Base-by-base conservation (phyloP, 2,888 invertebrate species). In the Thumatha senex region DNA sequence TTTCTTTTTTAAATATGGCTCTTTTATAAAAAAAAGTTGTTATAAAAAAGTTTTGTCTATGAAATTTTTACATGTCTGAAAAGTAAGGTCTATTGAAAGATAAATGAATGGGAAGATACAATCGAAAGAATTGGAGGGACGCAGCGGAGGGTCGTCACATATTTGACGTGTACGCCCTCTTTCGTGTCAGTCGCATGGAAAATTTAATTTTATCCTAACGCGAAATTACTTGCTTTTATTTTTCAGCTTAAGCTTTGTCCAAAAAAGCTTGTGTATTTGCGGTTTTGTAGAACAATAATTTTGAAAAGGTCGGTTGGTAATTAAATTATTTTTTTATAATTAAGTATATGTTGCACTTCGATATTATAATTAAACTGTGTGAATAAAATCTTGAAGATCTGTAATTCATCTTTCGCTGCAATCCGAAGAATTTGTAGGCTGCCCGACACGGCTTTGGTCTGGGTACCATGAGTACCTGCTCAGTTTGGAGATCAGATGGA, bases 101-200 rank as follows among this genome's bases (percentile, higher is more conserved):
- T 41, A 39, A 48, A 40, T 7, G 12, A 42, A n/a, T 31, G 33
- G 33, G 30, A 29, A 42, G 34, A 51, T 55, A 48, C 48, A 36
- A 49, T 52, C 42, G 52, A 40, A 40, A 39, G 35, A 47, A 43
- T 46, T 15, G 42, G 24, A 46, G 38, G 31, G 12, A 46, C 15
- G 1, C 34, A 54, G 15, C 38, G 31, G 43, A 54, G 51, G 43
- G 29, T 54, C 33, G 49, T 40, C 46, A 54, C 42, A 44, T 41
- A 51, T 51, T 24, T 39, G 41, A 33, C 46, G 40, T 15, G 39
- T 45, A 35, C 36, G 43, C 45, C 34, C 48, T 48, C 34, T 56
- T 50, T 56, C 15, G 40, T 24, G 48, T 15, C 18, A 48, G 31
- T 62, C 54, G 54, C 36, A 35, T 54, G 65, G 54, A 58, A 56